Base-by-base conservation (phyloP, 2,113 vertebrate species). In the Eptatretus burgeri region DNA sequence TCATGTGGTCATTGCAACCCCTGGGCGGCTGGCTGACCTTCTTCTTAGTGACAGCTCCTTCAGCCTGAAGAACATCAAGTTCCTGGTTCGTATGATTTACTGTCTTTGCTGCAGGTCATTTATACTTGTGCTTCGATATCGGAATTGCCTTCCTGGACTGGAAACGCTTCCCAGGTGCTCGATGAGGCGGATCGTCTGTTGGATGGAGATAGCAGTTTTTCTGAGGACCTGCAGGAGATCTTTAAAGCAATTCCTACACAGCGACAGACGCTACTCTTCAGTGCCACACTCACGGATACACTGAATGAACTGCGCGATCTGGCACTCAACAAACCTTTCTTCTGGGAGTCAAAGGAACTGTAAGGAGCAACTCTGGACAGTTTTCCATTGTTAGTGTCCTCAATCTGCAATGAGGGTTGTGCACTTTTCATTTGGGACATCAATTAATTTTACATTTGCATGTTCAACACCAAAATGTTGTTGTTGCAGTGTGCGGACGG, bases 171-270 rank as follows among this genome's bases (percentile, higher is more conserved):
- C n/a, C 68, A 89, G 89, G 81, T 96, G 49, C 27, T 95, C 73
- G 91, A 95, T 0, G 91, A 95, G 67, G 88, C 88, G 0, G 88
- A 96, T 71, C 74, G 88, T 2, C 69, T 96, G 63, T 27, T 96
- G 69, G 91, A 96, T 65, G 91, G 85, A 60, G 84, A 78, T 7
- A 80, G 84, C 0, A 88, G 93, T 65, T 96, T 96, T 75, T 83
- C 78, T 0, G 69, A 76, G 0, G 91, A 95, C 73, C 75, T 96
- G 74, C 83, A 96, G 67, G 73, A 77, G 64, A 85, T 96, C 53
- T 69, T 95, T 69, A 73, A 66, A 0, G 72, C 72, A 0, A 64
- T 91, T 5, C 91, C 87, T 0, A 69, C 75, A 0, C 75, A 68
- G 51, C 73, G 91, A 0, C 91, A 96, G 67, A 95, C 88, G 0